These are phyloP conservation scores for Falco biarmicus DNA, from an alignment of 2,797 vertebrate genomes.

Conservation along the genomic window DNA sequence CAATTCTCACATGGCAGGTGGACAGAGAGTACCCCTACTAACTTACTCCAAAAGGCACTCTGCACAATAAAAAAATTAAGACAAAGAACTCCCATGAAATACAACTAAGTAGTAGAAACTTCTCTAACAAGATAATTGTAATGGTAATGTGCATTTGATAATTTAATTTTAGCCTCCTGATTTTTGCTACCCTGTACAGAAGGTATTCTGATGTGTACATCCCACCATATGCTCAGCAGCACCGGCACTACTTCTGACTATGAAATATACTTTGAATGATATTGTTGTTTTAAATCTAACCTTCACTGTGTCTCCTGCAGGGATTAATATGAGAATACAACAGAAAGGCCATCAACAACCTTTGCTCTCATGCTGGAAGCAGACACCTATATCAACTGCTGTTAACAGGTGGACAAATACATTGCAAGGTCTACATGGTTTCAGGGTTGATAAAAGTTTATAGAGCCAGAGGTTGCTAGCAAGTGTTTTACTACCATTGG, in stretches of 20 bases:
- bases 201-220: not conserved
- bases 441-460: slow-evolving; percentile 27
- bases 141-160: not conserved
- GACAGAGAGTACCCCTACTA: not conserved
- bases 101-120: not conserved
- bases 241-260: not conserved
- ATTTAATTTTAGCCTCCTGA: not conserved
- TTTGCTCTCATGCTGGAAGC: not conserved
- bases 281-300: not conserved
- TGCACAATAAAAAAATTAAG: not conserved
- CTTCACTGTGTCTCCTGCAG: not conserved
- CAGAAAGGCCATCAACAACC: not conserved
- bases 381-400: not conserved
- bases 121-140: not conserved
- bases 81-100: not conserved
- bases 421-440: not conserved
- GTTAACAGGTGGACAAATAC: not conserved
- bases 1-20: not conserved
- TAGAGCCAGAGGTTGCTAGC: not conserved
- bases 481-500: not conserved
- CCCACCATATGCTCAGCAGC: not conserved
- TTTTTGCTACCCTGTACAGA: not conserved
- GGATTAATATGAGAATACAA: not conserved
- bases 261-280: not conserved
- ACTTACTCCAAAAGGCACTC: not conserved